Base-by-base conservation (phyloP, 1,140 invertebrate species). In the Euwallacea fornicatus region DNA sequence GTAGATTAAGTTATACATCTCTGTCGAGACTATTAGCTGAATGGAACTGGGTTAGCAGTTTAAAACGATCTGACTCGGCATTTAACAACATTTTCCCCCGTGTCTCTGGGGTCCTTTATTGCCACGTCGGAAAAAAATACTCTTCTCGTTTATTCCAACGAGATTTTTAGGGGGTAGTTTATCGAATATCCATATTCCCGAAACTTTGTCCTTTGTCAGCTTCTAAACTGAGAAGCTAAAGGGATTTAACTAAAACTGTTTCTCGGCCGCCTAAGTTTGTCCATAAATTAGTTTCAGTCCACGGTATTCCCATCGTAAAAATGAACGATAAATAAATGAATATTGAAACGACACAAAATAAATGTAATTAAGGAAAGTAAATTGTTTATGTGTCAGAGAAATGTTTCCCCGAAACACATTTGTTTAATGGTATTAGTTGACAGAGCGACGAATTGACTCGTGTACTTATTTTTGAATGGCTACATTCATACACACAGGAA, bases 1-100 rank as follows among this genome's bases (percentile, higher is more conserved):
- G 53, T 72, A 66, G 63, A 72, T 72, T 66, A 63, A 72, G 63
- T 58, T 47, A 72, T 72, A 66, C 64, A 72, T 72, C 70, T 72
- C 70, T 60, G 63, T 47, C 70, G 58, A 54, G 61, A 54, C 42
- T 70, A 70, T 70, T 70, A 70, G 61, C 60, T 62, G 54, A 56
- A 56, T 56, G 54, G 54, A 16, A 56, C 54, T 16, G 54, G 11
- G 54, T 56, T 56, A 56, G 54, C 54, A 56, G 54, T 56, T 56
- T 56, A 56, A 56, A 56, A 56, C 54, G 54, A 56, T 15, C 54
- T 56, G 54, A 56, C 54, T 56, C n/a, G 54, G 54, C 54, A 21
- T 56, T 56, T 56, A 56, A 21, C 54, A 15, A 21, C 11, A 56
- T 56, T 56, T 56, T 16, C 11, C 8, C 2, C 16, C 54, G 16